Conservation (phyloP, 92 coral and sea anemone genomes). For the Porites rus region DNA sequence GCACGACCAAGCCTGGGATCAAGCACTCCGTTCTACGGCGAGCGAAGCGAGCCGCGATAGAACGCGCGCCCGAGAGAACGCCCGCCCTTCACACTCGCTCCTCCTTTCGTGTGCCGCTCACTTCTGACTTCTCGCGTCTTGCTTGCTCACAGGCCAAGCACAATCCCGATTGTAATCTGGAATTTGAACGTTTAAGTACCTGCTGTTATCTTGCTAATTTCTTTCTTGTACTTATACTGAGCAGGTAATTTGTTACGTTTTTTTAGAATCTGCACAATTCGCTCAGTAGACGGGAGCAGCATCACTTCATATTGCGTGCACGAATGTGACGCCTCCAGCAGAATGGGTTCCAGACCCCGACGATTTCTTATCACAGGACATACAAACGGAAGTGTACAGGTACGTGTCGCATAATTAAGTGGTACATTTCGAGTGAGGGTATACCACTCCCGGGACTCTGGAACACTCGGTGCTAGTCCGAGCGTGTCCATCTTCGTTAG, state of each 20-base stretch:
- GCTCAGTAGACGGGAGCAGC: slow-evolving; percentile 95
- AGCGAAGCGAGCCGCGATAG: no score
- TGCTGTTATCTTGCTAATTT: neutral
- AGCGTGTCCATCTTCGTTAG: no score
- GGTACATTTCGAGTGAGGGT: no score
- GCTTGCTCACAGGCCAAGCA: no score
- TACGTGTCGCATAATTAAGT: slow-evolving; percentile 10
- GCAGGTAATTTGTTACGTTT: neutral
- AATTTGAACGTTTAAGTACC: no score
- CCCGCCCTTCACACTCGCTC: no score
- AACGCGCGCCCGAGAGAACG: no score
- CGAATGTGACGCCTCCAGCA: slow-evolving; percentile 98
- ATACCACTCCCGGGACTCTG: no score
- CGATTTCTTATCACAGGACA: slow-evolving; percentile 97
- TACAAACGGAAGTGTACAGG: slow-evolving; percentile 91
- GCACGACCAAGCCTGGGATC: neutral
- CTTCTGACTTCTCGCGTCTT: no score
- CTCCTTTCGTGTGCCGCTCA: neutral
- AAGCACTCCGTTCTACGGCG: no score
- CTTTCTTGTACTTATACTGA: neutral
- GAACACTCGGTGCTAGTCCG: no score
- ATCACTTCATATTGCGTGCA: slow-evolving; percentile 97
- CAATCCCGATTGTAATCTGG: no score
- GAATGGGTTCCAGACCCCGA: slow-evolving; percentile 98
- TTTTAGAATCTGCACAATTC: slow-evolving; percentile 87